Evolutionary conservation across 2,888 invertebrate genomes (phyloP), one percentile per base, ranked within the genome.

Genomic region (Athripsodes cinereus): DNA sequence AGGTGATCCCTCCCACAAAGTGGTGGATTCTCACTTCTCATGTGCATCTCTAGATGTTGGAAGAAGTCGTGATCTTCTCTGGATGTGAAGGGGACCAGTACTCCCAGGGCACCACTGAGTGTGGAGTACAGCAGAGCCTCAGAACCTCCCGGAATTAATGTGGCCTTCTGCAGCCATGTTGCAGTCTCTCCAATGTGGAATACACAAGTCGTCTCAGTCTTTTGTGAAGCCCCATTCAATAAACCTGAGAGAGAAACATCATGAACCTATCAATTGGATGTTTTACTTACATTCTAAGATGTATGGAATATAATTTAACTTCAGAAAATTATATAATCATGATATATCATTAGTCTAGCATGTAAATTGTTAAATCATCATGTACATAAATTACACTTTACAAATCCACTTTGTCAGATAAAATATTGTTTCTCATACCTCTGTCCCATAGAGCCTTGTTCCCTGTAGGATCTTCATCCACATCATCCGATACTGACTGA

Each of bases 21-120:
- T 0, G 99, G 97, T 0, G 96, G 84, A 74, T 96, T 91, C 73
- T 99, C 98, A 64, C 95, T 92, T 53, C 99, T 81, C 95, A 99
- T 95, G 72, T 99, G 97, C 98, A 99, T 99, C 74, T 99, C 99
- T 63, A 99, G 78, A 76, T 98, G 96, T 71, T 98, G 97, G 79
- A 99, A 99, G 73, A 99, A 98, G 71, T 99, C 99, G 67, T 96
- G 96, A 73, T 99, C 98, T 78, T 98, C 96, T 67, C 94, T 87
- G 18, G 94, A 93, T 0, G 95, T 94, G 69, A 97, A 96, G 0
- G 96, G 95, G 19, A 96, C 89, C 40, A 97, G 79, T 6, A 95
- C 94, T 1, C 96, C 96, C 0, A 97, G 90, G 0, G 93, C 87
- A 2, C 97, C 99, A 61, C 96, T 93, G 13, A 99, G 72, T 0